Conservation (phyloP, 2,797 vertebrate genomes). For the Enteromius afrohamiltoni region DNA sequence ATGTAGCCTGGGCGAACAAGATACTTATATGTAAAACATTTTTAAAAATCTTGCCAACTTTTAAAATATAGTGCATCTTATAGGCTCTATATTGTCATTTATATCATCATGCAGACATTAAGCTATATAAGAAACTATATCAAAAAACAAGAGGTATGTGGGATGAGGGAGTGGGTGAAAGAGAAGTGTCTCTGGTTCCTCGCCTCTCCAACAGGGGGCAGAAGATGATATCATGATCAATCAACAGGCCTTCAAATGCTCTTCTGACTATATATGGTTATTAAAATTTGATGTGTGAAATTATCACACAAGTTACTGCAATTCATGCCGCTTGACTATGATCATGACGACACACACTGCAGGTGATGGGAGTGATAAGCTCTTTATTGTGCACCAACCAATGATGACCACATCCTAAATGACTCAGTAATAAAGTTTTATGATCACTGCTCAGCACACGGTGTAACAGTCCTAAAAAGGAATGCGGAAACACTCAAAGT, state of each 20-base stretch:
- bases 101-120: not conserved
- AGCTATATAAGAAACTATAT: not conserved
- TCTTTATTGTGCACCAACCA: not conserved
- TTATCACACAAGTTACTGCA: not conserved
- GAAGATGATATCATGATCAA: conserved; percentile 40
- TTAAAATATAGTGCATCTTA: not conserved
- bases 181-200: not conserved
- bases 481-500: conserved; percentile 50
- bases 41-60: too few relatives aligned
- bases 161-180: not conserved
- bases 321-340: not conserved
- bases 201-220: conserved; percentile 65
- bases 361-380: not conserved
- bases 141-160: not conserved
- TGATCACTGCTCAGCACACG: not conserved
- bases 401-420: not conserved
- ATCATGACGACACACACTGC: not conserved
- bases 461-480: conserved; percentile 10
- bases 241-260: not conserved
- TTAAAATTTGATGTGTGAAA: not conserved
- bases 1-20: not conserved
- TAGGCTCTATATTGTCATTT: not conserved
- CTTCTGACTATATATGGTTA: not conserved
- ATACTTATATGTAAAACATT: not conserved
- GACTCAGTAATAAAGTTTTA: not conserved